phyloP scores from a whole-genome alignment of 2,888 invertebrate species.

The Scaptomyza cyrtandrae region DNA sequence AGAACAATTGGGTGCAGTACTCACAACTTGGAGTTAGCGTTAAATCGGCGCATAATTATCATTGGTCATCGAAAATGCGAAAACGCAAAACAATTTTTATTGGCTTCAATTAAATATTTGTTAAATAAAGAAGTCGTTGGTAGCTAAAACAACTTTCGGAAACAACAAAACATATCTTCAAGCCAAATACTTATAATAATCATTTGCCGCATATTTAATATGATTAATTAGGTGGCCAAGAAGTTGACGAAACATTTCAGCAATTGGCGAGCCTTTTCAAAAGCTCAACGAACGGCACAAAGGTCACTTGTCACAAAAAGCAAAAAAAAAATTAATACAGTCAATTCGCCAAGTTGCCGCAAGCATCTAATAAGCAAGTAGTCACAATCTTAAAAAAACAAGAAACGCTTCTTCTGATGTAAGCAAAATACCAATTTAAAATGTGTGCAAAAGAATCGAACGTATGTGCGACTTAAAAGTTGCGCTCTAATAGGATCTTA shows the following conservation, averaged over 20 bases:
- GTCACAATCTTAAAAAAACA: conserved; percentile 1
- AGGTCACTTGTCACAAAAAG: conserved; percentile 8
- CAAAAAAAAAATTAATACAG: not conserved
- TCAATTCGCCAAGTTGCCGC: not conserved
- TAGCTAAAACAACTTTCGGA: conserved; percentile 38
- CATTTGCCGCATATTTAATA: conserved; percentile 14
- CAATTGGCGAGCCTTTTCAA: conserved; percentile 17
- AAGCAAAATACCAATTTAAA: not conserved
- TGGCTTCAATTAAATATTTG: conserved; percentile 18
- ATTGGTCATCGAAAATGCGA: not conserved
- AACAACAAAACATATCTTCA: conserved; percentile 15
- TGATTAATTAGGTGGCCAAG: conserved; percentile 33
- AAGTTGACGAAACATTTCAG: conserved; percentile 16
- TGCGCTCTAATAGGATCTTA: not conserved
- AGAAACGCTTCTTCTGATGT: conserved; percentile 24
- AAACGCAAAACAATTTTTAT: conserved; percentile 19
- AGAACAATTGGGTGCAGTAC: conserved; percentile 1
- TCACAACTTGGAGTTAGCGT: not conserved
- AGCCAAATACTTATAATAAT: conserved; percentile 13
- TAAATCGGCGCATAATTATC: no score
- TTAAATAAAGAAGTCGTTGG: conserved; percentile 23
- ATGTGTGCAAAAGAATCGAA: not conserved
- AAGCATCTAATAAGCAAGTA: conserved; percentile 3
- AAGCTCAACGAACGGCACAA: conserved; percentile 42
- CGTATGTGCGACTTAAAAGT: not conserved